These are phyloP conservation scores for Ormia ochracea DNA, from an alignment of 2,888 invertebrate genomes.

Conservation along the genomic window DNA sequence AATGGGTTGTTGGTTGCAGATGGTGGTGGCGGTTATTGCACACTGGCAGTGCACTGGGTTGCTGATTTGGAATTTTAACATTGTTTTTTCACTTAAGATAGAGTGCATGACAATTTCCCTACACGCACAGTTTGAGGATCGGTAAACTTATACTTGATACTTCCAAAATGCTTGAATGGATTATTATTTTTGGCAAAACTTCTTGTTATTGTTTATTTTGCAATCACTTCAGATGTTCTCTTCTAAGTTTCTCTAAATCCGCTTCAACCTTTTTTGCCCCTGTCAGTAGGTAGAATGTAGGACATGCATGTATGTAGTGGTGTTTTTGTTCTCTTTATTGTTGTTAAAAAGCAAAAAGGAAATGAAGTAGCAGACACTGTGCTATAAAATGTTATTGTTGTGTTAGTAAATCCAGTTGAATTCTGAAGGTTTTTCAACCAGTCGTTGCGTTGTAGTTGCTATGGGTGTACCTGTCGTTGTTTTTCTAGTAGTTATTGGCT, in stretches of 20 bases:
- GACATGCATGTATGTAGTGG: not conserved
- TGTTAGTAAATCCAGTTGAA: constrained; percentile 48
- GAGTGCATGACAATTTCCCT: not conserved
- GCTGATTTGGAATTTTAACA: constrained; percentile 13
- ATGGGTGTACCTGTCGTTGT: constrained; percentile 38
- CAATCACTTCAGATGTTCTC: constrained; percentile 17
- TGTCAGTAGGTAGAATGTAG: not conserved
- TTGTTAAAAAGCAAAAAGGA: not conserved
- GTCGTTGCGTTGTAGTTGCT: constrained; percentile 16
- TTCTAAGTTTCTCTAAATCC: constrained; percentile 23
- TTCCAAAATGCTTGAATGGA: not conserved
- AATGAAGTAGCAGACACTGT: constrained; percentile 3
- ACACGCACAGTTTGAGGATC: constrained; percentile 1
- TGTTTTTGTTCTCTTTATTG: not conserved
- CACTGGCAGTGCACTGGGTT: not conserved
- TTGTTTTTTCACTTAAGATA: constrained; percentile 40
- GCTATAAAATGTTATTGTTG: not conserved
- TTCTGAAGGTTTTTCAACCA: constrained; percentile 14
- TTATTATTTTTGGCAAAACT: constrained; percentile 44
- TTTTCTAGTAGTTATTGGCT: constrained; percentile 14
- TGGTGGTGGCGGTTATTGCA: not conserved
- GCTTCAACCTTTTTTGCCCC: not conserved
- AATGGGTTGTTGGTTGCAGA: not conserved
- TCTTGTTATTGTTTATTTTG: constrained; percentile 43
- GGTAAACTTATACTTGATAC: not conserved